Percentiles rank a stretch among this genome's conserved stretches.
Conservation (phyloP, 2,888 invertebrate species). For the Drosophila rellima region DNA sequence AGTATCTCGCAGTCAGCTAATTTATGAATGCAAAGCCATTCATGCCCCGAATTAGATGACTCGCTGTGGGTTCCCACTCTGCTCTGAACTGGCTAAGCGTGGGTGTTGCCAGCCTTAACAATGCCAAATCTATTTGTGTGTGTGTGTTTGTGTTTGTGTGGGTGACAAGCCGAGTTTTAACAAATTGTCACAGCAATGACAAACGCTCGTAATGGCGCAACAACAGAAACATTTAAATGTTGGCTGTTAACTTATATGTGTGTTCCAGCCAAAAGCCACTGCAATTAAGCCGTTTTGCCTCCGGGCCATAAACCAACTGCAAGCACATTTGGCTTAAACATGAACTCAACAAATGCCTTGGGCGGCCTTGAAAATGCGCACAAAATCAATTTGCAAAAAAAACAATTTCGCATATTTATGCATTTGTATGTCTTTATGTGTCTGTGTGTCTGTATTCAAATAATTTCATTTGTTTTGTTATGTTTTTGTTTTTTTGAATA, state of each 20-base stretch:
- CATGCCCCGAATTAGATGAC: constrained; percentile 76
- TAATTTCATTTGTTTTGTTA: constrained; percentile 56
- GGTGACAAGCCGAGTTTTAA: constrained; percentile 49
- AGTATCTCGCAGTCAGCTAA: constrained; percentile 58
- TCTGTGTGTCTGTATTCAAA: constrained; percentile 28
- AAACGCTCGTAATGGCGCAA: constrained; percentile 38
- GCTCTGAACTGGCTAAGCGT: constrained; percentile 38
- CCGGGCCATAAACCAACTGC: constrained; percentile 54
- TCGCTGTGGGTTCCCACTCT: constrained; percentile 36
- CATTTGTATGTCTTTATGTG: constrained; percentile 11
- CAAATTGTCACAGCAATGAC: constrained; percentile 60
- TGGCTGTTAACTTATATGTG: constrained; percentile 15
- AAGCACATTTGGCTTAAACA: constrained; percentile 34
- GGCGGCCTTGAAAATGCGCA: constrained; percentile 55
- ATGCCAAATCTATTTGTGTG: constrained; percentile 50
- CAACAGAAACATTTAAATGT: constrained; percentile 46
- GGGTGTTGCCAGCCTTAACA: constrained; percentile 66
- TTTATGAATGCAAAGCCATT: constrained; percentile 80
- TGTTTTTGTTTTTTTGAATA: constrained; percentile 36
- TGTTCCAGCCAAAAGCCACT: constrained; percentile 39
- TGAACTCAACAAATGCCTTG: constrained; percentile 60
- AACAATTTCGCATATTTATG: constrained; percentile 38
- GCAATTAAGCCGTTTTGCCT: constrained; percentile 62
- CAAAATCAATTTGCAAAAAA: constrained; percentile 46
- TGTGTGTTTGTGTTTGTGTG: constrained; percentile 39